Conservation (phyloP, 2,888 invertebrate genomes). For the Eulithis prunata region DNA sequence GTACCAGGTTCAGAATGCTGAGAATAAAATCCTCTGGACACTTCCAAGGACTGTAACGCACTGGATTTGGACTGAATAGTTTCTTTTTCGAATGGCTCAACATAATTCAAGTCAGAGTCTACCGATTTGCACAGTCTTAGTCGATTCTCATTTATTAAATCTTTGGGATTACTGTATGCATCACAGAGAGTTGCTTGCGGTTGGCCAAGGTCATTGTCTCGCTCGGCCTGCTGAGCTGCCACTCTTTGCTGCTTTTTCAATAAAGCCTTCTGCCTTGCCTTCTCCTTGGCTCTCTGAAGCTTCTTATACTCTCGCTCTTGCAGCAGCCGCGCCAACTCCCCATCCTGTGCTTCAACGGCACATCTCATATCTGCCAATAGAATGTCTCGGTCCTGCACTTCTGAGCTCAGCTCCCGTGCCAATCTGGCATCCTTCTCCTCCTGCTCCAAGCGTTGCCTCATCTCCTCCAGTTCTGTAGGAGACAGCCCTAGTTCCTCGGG, state of each 20-base stretch:
- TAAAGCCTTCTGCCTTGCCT: conserved; percentile 76
- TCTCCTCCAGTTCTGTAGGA: conserved; percentile 70
- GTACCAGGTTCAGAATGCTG: conserved; percentile 61
- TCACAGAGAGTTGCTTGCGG: conserved; percentile 71
- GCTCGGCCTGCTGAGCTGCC: conserved; percentile 50
- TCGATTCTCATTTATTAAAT: conserved; percentile 71
- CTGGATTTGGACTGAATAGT: conserved; percentile 77
- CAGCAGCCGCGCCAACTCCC: conserved; percentile 72
- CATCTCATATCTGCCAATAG: conserved; percentile 76
- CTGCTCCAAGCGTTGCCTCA: conserved; percentile 70
- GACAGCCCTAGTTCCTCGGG: conserved; percentile 75
- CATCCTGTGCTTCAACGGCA: conserved; percentile 80
- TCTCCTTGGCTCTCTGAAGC: conserved; percentile 76
- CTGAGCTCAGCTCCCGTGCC: conserved; percentile 71
- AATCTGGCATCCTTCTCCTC: conserved; percentile 75
- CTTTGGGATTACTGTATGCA: conserved; percentile 77
- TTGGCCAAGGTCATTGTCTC: conserved; percentile 42
- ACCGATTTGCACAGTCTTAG: conserved; percentile 77
- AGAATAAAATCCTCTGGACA: conserved; percentile 70
- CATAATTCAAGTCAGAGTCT: conserved; percentile 78
- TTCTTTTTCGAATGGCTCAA: conserved; percentile 80
- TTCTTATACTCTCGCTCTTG: conserved; percentile 80
- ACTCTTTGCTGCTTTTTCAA: conserved; percentile 74
- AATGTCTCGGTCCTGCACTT: conserved; percentile 68
- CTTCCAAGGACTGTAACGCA: conserved; percentile 73